Conservation (phyloP, 2,888 invertebrate genomes). For the Leptinotarsa haldemani region DNA sequence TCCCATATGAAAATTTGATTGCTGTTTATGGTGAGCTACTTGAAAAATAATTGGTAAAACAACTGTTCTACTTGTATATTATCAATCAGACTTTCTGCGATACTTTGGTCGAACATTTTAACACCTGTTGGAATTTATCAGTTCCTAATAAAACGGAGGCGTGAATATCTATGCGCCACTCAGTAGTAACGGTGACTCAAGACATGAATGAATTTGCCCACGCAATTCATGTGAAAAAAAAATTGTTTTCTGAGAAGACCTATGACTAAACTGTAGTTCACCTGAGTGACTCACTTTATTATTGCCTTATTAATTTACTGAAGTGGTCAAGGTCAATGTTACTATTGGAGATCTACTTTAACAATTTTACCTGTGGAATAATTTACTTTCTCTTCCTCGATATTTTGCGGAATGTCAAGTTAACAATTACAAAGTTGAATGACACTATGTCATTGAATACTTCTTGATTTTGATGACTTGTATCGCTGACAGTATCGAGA, state of each 20-base stretch:
- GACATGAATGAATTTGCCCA: constrained; percentile 36
- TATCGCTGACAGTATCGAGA: too few species aligned
- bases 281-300: constrained; percentile 16
- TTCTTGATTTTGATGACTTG: too few species aligned
- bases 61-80: too few species aligned
- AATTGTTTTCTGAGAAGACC: constrained; percentile 29
- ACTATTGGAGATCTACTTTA: constrained; percentile 21
- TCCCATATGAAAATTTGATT: too few species aligned
- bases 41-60: too few species aligned
- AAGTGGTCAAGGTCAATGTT: constrained; percentile 36
- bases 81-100: too few species aligned
- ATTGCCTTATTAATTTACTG: not conserved
- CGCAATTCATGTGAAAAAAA: constrained; percentile 24
- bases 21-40: too few species aligned
- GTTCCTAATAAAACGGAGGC: not conserved
- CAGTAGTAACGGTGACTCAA: not conserved
- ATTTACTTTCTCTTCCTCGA: not conserved
- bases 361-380: not conserved
- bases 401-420: too few species aligned
- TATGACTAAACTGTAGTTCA: constrained; percentile 32
- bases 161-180: not conserved
- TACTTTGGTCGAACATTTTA: too few species aligned
- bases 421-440: too few species aligned
- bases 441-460: too few species aligned
- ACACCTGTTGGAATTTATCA: too few species aligned